These are phyloP conservation scores for Microctenopoma lineatum DNA, from an alignment of 2,797 vertebrate species.

Conservation along the genomic window DNA sequence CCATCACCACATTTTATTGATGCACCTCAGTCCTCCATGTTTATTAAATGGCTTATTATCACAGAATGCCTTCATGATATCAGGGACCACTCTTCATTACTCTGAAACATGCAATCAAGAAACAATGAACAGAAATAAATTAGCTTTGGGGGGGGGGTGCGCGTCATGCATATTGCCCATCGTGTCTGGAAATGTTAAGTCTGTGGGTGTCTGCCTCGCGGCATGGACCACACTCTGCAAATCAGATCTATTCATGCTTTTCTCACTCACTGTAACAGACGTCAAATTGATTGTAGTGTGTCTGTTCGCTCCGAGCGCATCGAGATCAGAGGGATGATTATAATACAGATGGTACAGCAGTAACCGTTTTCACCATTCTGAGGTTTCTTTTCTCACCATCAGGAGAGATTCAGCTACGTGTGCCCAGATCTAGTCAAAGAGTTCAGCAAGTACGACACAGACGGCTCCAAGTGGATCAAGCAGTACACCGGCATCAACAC, in stretches of 20 bases:
- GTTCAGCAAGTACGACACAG: constrained; percentile 97
- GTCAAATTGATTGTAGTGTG: neutral
- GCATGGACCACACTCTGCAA: neutral
- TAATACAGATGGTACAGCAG: no score
- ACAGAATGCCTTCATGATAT: constrained; percentile 20
- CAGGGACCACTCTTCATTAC: constrained; percentile 40
- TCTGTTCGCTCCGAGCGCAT: no score
- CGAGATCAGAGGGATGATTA: neutral
- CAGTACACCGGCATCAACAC: constrained; percentile 97
- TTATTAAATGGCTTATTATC: constrained; percentile 47
- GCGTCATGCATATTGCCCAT: neutral
- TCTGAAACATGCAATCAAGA: constrained; percentile 12
- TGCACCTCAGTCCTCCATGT: constrained; percentile 32
- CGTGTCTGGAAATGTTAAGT: constrained; percentile 28
- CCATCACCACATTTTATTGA: constrained; percentile 27
- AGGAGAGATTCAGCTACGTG: constrained; percentile 98
- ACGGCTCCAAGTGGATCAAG: constrained; percentile 97
- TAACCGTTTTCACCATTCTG: neutral
- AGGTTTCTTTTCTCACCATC: neutral
- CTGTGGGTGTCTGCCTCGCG: neutral
- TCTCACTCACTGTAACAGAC: neutral
- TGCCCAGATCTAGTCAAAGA: constrained; percentile 98
- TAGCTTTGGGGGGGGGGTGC: neutral
- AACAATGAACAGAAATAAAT: constrained; percentile 32
- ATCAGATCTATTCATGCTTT: constrained; percentile 18